These are phyloP conservation scores for Trigoniulus corallinus DNA, from an alignment of 1,140 invertebrate genomes.

Conservation along the genomic window DNA sequence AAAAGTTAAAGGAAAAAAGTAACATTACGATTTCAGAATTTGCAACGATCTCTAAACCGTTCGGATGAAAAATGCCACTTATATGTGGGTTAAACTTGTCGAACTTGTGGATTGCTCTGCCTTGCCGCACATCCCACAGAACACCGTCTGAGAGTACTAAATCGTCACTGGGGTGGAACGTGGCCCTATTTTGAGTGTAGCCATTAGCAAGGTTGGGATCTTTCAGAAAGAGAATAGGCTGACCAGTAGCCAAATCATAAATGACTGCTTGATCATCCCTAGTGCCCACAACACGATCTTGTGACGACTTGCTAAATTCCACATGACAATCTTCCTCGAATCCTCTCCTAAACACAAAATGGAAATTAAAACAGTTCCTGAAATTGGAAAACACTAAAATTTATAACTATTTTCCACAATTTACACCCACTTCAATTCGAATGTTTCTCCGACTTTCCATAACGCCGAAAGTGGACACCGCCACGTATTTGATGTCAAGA, in stretches of 20 bases:
- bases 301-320: conserved; percentile 73
- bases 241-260: conserved; percentile 74
- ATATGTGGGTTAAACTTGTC: conserved; percentile 91
- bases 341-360: conserved; percentile 15
- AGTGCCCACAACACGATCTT: conserved; percentile 71
- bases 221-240: conserved; percentile 50
- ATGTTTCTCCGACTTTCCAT: conserved; percentile 57
- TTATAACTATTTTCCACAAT: conserved; percentile 16
- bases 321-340: conserved; percentile 73
- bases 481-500: conserved; percentile 74
- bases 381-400: background rate
- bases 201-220: conserved; percentile 65
- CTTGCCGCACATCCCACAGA: conserved; percentile 78
- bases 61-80: conserved; percentile 94
- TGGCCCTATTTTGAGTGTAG: conserved; percentile 85
- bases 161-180: conserved; percentile 85
- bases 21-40: conserved; percentile 35
- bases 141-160: conserved; percentile 89
- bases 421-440: conserved; percentile 46
- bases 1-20: background rate
- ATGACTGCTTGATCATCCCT: conserved; percentile 61
- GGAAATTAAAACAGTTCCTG: no score
- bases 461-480: conserved; percentile 62
- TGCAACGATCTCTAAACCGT: conserved; percentile 71
- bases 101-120: conserved; percentile 72